phyloP scores from a whole-genome alignment of 2,113 vertebrate species.

The Cyphomyrus discorhynchus region DNA sequence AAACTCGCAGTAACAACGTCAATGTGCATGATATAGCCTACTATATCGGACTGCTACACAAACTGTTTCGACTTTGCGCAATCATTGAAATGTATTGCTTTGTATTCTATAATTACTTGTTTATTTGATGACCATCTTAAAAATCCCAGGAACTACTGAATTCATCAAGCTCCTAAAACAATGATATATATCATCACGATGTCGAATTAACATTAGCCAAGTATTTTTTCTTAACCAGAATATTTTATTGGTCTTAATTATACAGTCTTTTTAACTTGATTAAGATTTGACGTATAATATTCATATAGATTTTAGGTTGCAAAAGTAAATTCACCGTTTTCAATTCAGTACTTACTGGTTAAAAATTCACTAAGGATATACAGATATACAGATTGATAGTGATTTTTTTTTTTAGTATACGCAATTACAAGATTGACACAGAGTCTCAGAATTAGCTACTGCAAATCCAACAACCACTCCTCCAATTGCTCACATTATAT shows the following conservation, averaged over 20 bases:
- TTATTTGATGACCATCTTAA: not conserved
- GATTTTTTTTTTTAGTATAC: not conserved
- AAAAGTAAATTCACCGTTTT: not conserved
- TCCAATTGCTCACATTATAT: not conserved
- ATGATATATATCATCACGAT: not conserved
- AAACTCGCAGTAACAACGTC: not conserved
- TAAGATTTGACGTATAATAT: not conserved
- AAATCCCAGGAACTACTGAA: not conserved
- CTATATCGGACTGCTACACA: not conserved
- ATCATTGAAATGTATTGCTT: not conserved
- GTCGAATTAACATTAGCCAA: not conserved
- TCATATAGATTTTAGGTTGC: not conserved
- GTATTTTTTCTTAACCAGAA: not conserved
- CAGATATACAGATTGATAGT: not conserved
- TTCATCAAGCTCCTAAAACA: not conserved
- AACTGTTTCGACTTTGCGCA: not conserved
- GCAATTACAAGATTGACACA: not conserved
- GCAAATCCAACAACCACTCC: not conserved
- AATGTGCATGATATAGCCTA: not conserved
- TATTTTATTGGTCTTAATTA: not conserved
- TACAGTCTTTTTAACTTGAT: not conserved
- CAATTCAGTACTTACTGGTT: not conserved
- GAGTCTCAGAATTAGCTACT: not conserved
- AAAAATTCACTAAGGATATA: not conserved
- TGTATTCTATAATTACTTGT: not conserved